A percentile compares a stretch with the other conserved stretches of the same genome.
phyloP scores from a whole-genome alignment of 1,140 invertebrate genomes.

The Melipona quadrifasciata region DNA sequence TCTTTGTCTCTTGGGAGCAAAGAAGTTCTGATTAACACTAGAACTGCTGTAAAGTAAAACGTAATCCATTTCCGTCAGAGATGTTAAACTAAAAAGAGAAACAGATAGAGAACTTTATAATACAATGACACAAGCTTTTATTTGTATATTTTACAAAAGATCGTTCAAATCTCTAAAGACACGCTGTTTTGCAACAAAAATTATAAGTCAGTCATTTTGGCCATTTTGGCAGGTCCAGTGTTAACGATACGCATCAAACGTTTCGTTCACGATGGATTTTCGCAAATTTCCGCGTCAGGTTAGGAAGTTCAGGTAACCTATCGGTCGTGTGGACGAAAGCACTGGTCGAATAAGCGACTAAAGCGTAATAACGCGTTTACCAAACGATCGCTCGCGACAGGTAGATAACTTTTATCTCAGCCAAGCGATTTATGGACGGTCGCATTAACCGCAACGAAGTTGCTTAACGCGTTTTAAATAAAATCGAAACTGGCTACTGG shows the following conservation, averaged over 20 bases:
- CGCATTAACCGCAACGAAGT: conserved; percentile 25
- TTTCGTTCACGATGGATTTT: not conserved
- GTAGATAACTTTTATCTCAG: not conserved
- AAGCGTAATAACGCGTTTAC: not conserved
- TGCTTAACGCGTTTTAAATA: conserved; percentile 43
- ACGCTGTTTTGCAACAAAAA: no score
- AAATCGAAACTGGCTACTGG: conserved; percentile 28
- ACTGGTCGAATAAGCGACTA: not conserved
- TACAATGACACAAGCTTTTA: no score
- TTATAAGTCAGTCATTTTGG: no score
- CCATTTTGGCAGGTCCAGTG: not conserved
- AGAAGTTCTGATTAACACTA: no score
- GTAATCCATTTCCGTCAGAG: no score
- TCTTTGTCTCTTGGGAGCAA: no score
- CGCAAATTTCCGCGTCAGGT: not conserved
- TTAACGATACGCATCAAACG: not conserved
- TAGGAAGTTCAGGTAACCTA: not conserved
- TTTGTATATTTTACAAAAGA: no score
- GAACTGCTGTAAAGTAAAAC: no score
- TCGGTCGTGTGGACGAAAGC: not conserved
- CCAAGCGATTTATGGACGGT: conserved; percentile 17
- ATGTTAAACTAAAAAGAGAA: no score
- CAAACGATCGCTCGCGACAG: conserved; percentile 3
- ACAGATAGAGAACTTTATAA: no score
- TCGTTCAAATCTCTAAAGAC: no score